Evolutionary conservation across 2,797 vertebrate genomes (phyloP).

Genomic region (Anolis apletophallus): DNA sequence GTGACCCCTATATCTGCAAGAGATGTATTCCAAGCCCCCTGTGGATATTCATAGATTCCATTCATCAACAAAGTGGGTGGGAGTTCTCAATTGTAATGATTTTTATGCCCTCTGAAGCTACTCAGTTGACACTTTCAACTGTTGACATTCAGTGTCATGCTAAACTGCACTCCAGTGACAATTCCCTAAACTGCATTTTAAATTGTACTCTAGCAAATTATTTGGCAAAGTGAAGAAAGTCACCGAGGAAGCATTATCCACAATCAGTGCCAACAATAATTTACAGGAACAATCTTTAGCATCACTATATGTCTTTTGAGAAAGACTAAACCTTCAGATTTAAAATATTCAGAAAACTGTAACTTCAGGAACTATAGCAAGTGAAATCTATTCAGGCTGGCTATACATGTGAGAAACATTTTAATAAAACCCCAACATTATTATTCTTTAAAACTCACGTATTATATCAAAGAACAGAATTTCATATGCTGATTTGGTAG

Average conservation of each 20-base stretch:
- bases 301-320: neutral
- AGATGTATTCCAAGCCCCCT: no score
- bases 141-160: neutral
- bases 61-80: neutral
- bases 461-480: neutral
- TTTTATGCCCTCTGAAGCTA: neutral
- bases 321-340: neutral
- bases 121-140: neutral
- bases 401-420: slow-evolving; percentile 9
- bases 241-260: slow-evolving; percentile 35
- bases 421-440: neutral
- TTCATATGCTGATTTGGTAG: slow-evolving; percentile 22
- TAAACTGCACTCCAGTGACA: neutral
- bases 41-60: neutral
- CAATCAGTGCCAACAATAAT: slow-evolving; percentile 11
- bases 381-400: neutral
- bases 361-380: neutral
- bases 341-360: neutral
- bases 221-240: slow-evolving; percentile 32
- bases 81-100: neutral
- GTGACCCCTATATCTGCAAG: no score
- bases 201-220: neutral
- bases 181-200: slow-evolving; percentile 11
- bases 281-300: slow-evolving; percentile 1
- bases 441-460: slow-evolving; percentile 30